Conservation (phyloP, 2,113 vertebrate species). For the Lepidiolamprologus cunningtoni region DNA sequence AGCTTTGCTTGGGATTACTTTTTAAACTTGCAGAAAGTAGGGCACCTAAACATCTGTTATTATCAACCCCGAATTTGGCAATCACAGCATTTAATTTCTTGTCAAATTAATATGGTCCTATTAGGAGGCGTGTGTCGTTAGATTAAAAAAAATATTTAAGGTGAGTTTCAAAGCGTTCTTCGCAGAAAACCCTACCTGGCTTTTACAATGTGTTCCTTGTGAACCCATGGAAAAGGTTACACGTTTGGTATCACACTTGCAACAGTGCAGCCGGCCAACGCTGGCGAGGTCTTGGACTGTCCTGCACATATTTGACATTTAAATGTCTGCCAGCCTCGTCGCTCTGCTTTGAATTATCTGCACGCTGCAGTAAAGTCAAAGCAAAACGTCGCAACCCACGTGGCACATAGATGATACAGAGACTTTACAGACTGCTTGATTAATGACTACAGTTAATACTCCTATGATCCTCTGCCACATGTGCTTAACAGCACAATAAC, state of each 20-base stretch:
- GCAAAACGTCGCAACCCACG: background rate
- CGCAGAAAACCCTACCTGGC: background rate
- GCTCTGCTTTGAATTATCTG: background rate
- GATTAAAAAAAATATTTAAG: background rate
- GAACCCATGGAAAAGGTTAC: background rate
- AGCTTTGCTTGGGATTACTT: background rate
- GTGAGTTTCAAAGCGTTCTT: background rate
- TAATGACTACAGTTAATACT: background rate
- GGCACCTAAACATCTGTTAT: background rate
- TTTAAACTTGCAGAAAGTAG: background rate
- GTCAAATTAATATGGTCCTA: background rate
- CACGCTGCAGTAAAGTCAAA: background rate
- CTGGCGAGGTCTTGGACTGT: background rate
- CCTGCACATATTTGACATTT: background rate
- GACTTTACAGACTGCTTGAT: background rate
- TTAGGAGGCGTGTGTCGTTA: accelerated
- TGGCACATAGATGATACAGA: background rate
- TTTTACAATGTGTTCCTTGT: background rate
- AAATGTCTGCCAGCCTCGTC: background rate
- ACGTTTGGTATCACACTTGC: background rate
- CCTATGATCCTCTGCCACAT: background rate
- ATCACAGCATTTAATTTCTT: background rate
- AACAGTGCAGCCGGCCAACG: background rate
- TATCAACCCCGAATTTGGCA: background rate
- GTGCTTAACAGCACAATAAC: background rate